These are phyloP conservation scores for Conus canariensis DNA, from an alignment of 2,888 invertebrate species.

Conservation along the genomic window DNA sequence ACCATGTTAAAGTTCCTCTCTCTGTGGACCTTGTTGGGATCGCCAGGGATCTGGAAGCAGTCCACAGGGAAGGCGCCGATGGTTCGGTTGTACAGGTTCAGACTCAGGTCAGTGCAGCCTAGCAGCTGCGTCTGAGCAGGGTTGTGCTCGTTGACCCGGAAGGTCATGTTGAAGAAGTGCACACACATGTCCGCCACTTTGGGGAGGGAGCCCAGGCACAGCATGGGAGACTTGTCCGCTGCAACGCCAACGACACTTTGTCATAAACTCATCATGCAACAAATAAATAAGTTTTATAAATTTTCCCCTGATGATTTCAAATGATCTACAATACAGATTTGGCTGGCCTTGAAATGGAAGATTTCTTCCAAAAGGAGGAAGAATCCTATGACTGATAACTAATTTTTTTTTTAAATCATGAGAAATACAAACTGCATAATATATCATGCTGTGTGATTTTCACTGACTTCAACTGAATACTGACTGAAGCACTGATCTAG, in stretches of 20 bases:
- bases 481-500: too few species aligned
- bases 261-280: background rate
- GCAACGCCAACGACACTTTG: conserved; percentile 13
- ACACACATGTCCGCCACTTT: conserved; percentile 69
- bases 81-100: conserved; percentile 69
- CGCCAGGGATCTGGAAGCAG: conserved; percentile 72
- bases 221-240: conserved; percentile 70
- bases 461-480: too few species aligned
- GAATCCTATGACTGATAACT: too few species aligned
- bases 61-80: conserved; percentile 69
- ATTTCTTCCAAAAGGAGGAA: too few species aligned
- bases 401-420: too few species aligned
- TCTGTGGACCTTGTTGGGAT: conserved; percentile 50
- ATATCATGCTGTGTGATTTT: too few species aligned
- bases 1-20: conserved; percentile 33
- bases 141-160: conserved; percentile 65
- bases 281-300: too few species aligned
- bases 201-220: conserved; percentile 68
- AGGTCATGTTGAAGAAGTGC: conserved; percentile 69
- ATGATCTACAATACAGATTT: too few species aligned
- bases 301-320: too few species aligned
- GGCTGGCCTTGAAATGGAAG: too few species aligned
- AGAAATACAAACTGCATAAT: too few species aligned
- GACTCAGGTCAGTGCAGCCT: conserved; percentile 67
- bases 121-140: conserved; percentile 69